Evolutionary conservation across 2,888 invertebrate genomes (phyloP), one percentile per base, ranked within the genome.

Genomic region (Cataglyphis cursor): DNA sequence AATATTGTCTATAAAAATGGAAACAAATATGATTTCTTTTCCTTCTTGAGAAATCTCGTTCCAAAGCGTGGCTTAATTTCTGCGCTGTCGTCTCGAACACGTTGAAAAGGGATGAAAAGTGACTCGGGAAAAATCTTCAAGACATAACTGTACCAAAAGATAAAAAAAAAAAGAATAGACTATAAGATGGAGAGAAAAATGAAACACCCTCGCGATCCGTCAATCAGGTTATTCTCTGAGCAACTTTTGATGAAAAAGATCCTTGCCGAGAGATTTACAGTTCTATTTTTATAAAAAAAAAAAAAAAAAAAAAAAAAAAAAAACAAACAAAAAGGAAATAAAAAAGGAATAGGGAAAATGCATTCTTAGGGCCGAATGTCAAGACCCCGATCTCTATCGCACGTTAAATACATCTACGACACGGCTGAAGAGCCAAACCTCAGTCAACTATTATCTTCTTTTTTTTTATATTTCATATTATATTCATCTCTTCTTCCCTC

Each of bases 181-280:
- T 31, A 44, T 15, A 62, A 59, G 62, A 41, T 21, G 28, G 9
- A 31, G 35, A 76, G 57, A 51, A 35, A 59, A 74, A 51, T 18
- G 48, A 73, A 75, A 62, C 31, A 73, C 54, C 75, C 74, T 84
- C 82, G 48, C 80, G 83, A 90, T 75, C 84, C 86, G 82, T 76
- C 85, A 68, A 81, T 84, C 10, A 82, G 18, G 51, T 80, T 72
- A 64, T 75, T 84, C 82, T 86, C 74, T 83, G 84, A 90, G 84
- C 85, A 90, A 85, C 83, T 86, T 86, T 85, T 85, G 74, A 73
- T 44, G 64, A 51, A 51, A 76, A 87, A 88, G 66, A 75, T 85
- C 82, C 72, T 88, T 90, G 65, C 85, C 82, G 72, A 90, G 90
- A 90, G 83, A 83, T 61, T 73, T 82, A 84, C 62, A 78, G 78